Base-by-base conservation (phyloP, 2,113 vertebrate species). In the Lampris incognitus region DNA sequence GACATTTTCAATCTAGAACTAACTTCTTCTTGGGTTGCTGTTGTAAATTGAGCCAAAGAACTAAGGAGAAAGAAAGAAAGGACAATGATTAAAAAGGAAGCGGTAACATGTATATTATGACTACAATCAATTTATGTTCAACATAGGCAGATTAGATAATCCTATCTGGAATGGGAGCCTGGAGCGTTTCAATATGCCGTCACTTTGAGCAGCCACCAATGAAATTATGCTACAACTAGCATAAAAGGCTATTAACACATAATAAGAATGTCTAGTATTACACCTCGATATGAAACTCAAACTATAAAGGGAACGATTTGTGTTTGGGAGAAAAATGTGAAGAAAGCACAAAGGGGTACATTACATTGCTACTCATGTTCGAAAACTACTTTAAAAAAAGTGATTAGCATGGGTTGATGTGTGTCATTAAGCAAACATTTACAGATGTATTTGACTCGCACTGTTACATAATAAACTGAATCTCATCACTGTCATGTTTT, bases 11-110 rank as follows among this genome's bases (percentile, higher is more conserved):
- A 11, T 48, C 63, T 62, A 46, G 3, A 10, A 5, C n/a, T 51
- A 3, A 66, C 49, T 76, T 64, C 68, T 39, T 64, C 68, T 39
- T 68, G n/a, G 76, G 62, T 60, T 81, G 58, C 86, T 85, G 79
- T 88, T 87, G 83, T 84, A 84, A 87, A 86, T 24, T 78, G 81
- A 79, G 82, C 72, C 57, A 44, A 5, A 54, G 38, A 42, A 6
- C 49, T 44, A 40, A 24, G 24, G 24, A 24, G 9, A 49, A 55
- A n/a, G 9, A 59, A 44, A n/a, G 9, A 51, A 13, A 39, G 70
- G 63, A 72, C n/a, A 54, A 63, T 11, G 13, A 62, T 39, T 13
- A 2, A 37, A 41, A 58, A 69, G 24, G 52, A 71, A 48, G 57
- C 50, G 44, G 56, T 51, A 71, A 61, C 56, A 40, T 57, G 2